A percentile compares a stretch with the other conserved stretches of the same genome.
These are phyloP conservation scores for Malaclemys terrapin DNA, from an alignment of 2,113 vertebrate genomes.

Conservation along the genomic window DNA sequence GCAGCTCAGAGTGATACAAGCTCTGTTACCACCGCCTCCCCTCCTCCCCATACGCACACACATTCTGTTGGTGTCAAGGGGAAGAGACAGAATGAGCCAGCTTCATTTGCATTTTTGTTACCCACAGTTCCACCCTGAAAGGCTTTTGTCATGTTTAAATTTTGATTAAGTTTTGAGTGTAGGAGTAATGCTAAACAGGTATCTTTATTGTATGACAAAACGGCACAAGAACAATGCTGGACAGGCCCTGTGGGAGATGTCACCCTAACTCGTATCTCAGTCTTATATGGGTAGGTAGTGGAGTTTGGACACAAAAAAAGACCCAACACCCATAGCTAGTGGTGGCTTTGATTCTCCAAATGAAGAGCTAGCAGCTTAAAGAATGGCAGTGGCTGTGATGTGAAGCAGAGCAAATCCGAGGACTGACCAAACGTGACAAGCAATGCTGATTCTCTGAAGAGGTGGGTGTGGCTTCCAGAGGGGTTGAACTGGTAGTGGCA, in stretches of 20 bases:
- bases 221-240: fast-evolving
- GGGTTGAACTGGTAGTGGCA: too few relatives aligned
- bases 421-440: neutral
- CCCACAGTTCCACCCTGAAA: neutral
- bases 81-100: neutral
- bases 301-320: neutral
- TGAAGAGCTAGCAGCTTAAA: too few relatives aligned
- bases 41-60: too few relatives aligned
- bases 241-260: neutral
- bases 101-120: neutral
- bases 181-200: neutral
- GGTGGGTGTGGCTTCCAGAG: too few relatives aligned
- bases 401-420: neutral
- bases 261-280: neutral
- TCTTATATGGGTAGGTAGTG: neutral
- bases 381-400: too few relatives aligned
- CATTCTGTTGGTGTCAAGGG: neutral
- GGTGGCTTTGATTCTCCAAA: too few relatives aligned
- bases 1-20: neutral
- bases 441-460: too few relatives aligned
- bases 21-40: too few relatives aligned
- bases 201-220: neutral
- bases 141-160: neutral
- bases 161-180: neutral
- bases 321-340: neutral